Conservation (phyloP, 2,888 invertebrate genomes). For the Lumbricus terrestris region DNA sequence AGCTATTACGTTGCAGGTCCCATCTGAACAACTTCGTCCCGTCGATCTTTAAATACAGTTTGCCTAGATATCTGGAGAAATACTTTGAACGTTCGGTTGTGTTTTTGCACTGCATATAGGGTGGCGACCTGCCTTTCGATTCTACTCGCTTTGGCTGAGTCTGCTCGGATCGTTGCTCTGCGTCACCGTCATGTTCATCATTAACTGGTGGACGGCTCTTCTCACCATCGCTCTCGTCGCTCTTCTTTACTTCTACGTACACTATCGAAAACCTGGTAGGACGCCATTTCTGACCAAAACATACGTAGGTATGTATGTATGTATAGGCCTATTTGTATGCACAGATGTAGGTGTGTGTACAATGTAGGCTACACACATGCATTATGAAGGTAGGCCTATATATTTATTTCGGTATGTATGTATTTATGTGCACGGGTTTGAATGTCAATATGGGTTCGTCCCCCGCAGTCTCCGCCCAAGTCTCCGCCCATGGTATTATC, state of each 20-base stretch:
- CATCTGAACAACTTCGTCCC: too few species aligned
- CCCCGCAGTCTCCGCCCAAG: too few species aligned
- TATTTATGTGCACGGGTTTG: background rate
- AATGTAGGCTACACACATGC: background rate
- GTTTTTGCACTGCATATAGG: slow-evolving; percentile 45
- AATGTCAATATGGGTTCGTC: too few species aligned
- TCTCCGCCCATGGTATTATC: too few species aligned
- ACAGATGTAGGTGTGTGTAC: background rate
- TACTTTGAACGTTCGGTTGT: too few species aligned
- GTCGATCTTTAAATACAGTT: too few species aligned
- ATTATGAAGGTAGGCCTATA: too few species aligned
- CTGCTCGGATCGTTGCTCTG: slow-evolving; percentile 56
- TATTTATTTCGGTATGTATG: background rate
- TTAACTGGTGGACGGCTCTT: slow-evolving; percentile 89
- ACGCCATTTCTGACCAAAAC: too few species aligned
- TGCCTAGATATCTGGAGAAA: too few species aligned
- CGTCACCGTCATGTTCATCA: slow-evolving; percentile 84
- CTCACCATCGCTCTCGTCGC: slow-evolving; percentile 80
- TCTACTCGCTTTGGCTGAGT: slow-evolving; percentile 58
- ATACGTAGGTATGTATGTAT: background rate
- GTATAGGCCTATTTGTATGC: background rate
- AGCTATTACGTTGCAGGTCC: too few species aligned
- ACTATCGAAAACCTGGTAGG: slow-evolving; percentile 85
- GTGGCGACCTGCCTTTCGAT: slow-evolving; percentile 59
- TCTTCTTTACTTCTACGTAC: slow-evolving; percentile 85